phyloP scores from a whole-genome alignment of 2,888 invertebrate genomes.

The Malacosoma neustria region DNA sequence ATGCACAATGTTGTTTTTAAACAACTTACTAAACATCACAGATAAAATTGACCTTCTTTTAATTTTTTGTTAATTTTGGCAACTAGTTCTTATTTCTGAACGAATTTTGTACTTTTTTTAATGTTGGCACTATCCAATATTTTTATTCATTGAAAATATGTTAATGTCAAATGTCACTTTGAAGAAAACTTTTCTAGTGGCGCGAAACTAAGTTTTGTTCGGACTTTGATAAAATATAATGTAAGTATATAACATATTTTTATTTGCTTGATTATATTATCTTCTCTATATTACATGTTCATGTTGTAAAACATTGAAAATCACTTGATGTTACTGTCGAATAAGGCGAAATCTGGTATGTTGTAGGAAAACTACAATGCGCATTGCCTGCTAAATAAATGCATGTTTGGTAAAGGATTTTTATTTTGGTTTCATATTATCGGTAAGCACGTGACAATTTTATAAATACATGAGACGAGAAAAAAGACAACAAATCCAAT shows the following conservation, averaged over 20 bases:
- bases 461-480: too few species aligned
- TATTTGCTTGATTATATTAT: conserved; percentile 23
- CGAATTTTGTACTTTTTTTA: conserved; percentile 19
- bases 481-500: too few species aligned
- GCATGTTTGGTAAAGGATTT: conserved; percentile 26
- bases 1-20: conserved; percentile 11
- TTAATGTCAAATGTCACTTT: conserved; percentile 20
- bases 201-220: conserved; percentile 22
- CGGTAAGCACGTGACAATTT: too few species aligned
- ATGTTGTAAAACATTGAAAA: conserved; percentile 23
- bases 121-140: conserved; percentile 21
- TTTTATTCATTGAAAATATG: conserved; percentile 18
- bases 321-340: conserved; percentile 19
- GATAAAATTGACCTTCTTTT: conserved; percentile 14
- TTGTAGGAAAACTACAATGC: conserved; percentile 25
- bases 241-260: conserved; percentile 20
- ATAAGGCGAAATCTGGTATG: conserved; percentile 20
- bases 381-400: conserved; percentile 24
- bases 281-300: conserved; percentile 20
- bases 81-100: conserved; percentile 16
- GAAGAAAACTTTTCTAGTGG: conserved; percentile 20
- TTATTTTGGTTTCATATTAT: too few species aligned
- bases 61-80: conserved; percentile 13
- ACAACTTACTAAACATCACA: conserved; percentile 14
- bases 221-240: conserved; percentile 20